phyloP scores from a whole-genome alignment of 2,888 invertebrate species.

The Shargacucullia verbasci region DNA sequence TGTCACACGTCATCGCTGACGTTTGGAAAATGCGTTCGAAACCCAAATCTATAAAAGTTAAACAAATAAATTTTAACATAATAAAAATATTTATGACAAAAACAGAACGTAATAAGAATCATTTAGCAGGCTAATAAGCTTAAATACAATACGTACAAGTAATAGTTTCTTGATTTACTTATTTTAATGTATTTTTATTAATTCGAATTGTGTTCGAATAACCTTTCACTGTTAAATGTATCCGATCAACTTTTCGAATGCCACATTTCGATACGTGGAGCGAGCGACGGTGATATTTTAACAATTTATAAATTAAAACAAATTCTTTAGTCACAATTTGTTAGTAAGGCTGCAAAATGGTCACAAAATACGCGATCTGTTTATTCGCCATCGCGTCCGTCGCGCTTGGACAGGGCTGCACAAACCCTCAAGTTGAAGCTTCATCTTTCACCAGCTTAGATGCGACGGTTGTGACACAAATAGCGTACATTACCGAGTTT shows the following conservation, averaged over 20 bases:
- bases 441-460: constrained; percentile 97
- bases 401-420: constrained; percentile 74
- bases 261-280: constrained; percentile 49
- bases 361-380: constrained; percentile 77
- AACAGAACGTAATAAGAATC: rapidly evolving
- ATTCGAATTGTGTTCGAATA: not conserved
- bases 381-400: constrained; percentile 70
- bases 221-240: constrained; percentile 1
- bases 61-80: not conserved
- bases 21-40: constrained; percentile 69
- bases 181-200: not conserved
- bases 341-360: constrained; percentile 77
- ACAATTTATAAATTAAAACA: constrained; percentile 59
- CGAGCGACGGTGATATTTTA: constrained; percentile 3
- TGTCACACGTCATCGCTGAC: constrained; percentile 79
- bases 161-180: rapidly evolving
- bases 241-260: constrained; percentile 36
- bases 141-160: too few relatives aligned
- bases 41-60: constrained; percentile 3
- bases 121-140: rapidly evolving
- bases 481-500: constrained; percentile 97
- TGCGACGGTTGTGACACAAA: constrained; percentile 96
- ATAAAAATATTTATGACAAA: too few relatives aligned
- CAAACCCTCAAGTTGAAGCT: constrained; percentile 92
- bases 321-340: constrained; percentile 61